phyloP scores from a whole-genome alignment of 2,797 vertebrate genomes.

The Catostomus latipinnis region DNA sequence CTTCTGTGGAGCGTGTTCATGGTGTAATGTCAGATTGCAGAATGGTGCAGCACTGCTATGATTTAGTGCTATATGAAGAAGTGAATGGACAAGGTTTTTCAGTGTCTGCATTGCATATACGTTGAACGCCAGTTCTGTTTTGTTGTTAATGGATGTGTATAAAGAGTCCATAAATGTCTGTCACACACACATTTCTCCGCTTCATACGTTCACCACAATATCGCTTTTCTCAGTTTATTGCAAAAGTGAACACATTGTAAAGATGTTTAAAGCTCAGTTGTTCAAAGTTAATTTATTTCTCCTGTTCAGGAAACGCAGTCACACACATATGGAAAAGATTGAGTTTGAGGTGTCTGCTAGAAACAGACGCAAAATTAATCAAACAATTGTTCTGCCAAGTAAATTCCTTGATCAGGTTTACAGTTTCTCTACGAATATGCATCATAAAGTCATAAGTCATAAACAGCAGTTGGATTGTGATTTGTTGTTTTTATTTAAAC shows the following conservation, averaged over 20 bases:
- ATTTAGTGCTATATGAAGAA: conserved; percentile 60
- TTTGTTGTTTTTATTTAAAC: neutral
- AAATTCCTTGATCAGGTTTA: conserved; percentile 58
- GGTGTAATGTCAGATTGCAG: conserved; percentile 69
- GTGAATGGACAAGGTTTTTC: conserved; percentile 28
- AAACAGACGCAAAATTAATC: conserved; percentile 63
- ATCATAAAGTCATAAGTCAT: conserved; percentile 29
- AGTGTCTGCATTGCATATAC: conserved; percentile 14
- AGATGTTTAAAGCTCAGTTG: conserved; percentile 55
- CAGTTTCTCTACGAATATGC: conserved; percentile 41
- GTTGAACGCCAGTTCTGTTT: conserved; percentile 40
- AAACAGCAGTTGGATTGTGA: neutral
- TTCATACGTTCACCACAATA: conserved; percentile 28
- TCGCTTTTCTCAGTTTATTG: conserved; percentile 23
- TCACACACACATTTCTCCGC: conserved; percentile 3
- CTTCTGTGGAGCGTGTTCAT: conserved; percentile 72
- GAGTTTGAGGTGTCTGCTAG: conserved; percentile 60
- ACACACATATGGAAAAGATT: conserved; percentile 73
- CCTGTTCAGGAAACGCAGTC: conserved; percentile 38
- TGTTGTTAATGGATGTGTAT: neutral
- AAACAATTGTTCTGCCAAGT: conserved; percentile 59
- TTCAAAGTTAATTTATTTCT: conserved; percentile 40
- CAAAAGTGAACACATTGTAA: conserved; percentile 44
- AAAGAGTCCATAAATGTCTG: conserved; percentile 56
- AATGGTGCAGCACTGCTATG: conserved; percentile 58